Evolutionary conservation across 2,888 invertebrate genomes (phyloP).

Genomic region (Cheilosia vernalis): DNA sequence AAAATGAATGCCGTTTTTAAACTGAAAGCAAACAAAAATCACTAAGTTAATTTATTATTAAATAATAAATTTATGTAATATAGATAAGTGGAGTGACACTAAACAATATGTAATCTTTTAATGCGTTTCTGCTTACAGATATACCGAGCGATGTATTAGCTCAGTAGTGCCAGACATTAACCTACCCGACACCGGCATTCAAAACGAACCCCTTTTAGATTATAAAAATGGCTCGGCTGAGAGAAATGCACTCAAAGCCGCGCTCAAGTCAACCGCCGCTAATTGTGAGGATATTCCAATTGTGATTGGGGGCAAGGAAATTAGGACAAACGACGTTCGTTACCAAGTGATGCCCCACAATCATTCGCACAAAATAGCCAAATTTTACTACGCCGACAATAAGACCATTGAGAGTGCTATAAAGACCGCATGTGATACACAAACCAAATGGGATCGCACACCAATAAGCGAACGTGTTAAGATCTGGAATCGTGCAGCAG

Average conservation of each 20-base stretch:
- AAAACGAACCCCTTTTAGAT: slow-evolving; percentile 91
- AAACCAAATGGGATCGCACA: slow-evolving; percentile 94
- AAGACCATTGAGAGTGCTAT: slow-evolving; percentile 94
- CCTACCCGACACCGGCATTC: slow-evolving; percentile 87
- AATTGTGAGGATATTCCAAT: slow-evolving; percentile 95
- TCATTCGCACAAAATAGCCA: slow-evolving; percentile 93
- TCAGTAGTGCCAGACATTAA: slow-evolving; percentile 88
- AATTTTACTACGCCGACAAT: slow-evolving; percentile 95
- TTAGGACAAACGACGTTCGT: slow-evolving; percentile 89
- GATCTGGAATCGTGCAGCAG: slow-evolving; percentile 95
- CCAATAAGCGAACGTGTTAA: slow-evolving; percentile 91
- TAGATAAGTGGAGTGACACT: too few relatives aligned
- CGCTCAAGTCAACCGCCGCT: slow-evolving; percentile 87
- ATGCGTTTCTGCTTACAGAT: slow-evolving; percentile 22
- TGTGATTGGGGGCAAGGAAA: slow-evolving; percentile 96
- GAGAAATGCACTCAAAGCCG: slow-evolving; percentile 88
- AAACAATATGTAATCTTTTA: too few relatives aligned
- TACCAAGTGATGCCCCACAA: slow-evolving; percentile 95
- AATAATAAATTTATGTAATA: too few relatives aligned
- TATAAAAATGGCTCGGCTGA: slow-evolving; percentile 94
- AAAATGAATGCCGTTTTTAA: too few relatives aligned
- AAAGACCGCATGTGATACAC: slow-evolving; percentile 89
- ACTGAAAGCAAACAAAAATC: too few relatives aligned
- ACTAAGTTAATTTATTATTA: too few relatives aligned
- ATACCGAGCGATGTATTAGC: slow-evolving; percentile 84